Conservation (phyloP, 2,113 vertebrate genomes). For the Agapornis roseicollis region DNA sequence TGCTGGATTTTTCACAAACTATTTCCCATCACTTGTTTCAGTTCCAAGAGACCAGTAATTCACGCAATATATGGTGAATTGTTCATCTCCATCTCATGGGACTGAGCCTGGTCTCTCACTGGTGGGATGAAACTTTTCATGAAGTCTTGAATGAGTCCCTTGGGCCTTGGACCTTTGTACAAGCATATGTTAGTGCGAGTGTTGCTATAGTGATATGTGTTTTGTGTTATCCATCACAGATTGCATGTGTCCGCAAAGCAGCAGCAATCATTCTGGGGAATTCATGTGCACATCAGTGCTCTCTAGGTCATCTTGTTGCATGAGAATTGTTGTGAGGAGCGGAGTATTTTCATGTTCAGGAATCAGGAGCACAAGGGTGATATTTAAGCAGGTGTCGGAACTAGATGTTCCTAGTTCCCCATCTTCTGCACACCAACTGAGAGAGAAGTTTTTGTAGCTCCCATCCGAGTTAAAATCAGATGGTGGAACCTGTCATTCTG, state of each 20-base stretch:
- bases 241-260: not conserved
- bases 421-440: not conserved
- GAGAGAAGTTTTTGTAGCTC: not conserved
- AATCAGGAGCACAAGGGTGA: not conserved
- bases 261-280: not conserved
- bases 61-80: rapidly evolving
- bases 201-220: not conserved
- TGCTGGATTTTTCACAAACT: not conserved
- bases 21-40: constrained; percentile 1
- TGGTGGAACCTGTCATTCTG: not conserved
- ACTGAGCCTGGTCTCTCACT: not conserved
- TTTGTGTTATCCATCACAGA: not conserved
- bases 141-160: not conserved
- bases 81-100: not conserved
- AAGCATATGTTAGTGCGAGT: not conserved
- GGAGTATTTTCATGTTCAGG: not conserved
- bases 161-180: not conserved
- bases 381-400: not conserved
- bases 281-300: not conserved
- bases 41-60: not conserved
- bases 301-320: not conserved
- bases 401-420: not conserved
- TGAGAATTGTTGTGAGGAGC: not conserved
- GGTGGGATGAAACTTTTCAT: not conserved
- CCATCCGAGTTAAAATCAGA: not conserved